Evolutionary conservation across 2,888 invertebrate genomes (phyloP).

Genomic region (Hemaris fuciformis): DNA sequence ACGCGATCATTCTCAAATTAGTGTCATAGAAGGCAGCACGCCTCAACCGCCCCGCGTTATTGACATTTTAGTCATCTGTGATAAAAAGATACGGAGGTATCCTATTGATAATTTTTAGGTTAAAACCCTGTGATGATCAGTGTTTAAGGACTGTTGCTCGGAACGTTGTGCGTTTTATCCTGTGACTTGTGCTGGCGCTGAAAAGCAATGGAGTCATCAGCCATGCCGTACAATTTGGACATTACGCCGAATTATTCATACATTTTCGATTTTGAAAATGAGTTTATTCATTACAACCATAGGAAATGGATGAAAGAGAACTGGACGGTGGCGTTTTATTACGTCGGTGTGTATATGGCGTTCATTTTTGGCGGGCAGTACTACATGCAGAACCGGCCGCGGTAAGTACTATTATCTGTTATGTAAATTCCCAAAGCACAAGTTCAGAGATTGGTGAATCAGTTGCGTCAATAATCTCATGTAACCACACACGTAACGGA

Average conservation of each 20-base stretch:
- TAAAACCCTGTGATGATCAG: constrained; percentile 72
- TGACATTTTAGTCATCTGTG: constrained; percentile 72
- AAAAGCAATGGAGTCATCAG: constrained; percentile 58
- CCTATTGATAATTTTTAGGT: constrained; percentile 67
- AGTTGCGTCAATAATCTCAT: background rate
- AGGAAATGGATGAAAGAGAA: constrained; percentile 97
- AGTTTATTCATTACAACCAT: constrained; percentile 94
- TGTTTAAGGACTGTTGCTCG: constrained; percentile 39
- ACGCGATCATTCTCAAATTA: constrained; percentile 59
- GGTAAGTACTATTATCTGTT: constrained; percentile 65
- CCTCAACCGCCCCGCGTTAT: constrained; percentile 57
- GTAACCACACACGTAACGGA: background rate
- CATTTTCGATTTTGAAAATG: constrained; percentile 96
- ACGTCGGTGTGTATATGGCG: constrained; percentile 94
- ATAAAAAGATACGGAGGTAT: constrained; percentile 65
- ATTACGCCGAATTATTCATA: constrained; percentile 94
- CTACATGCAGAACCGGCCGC: constrained; percentile 95
- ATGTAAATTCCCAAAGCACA: background rate
- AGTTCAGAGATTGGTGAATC: background rate
- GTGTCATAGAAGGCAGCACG: constrained; percentile 55
- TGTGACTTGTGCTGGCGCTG: constrained; percentile 41
- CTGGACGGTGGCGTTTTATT: constrained; percentile 97
- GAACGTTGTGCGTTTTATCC: constrained; percentile 43
- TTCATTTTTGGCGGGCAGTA: constrained; percentile 96
- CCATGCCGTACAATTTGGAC: constrained; percentile 78